Evolutionary conservation across 1,140 invertebrate genomes (phyloP), one percentile per base, ranked within the genome.

Genomic region (Meteorus sp.): DNA sequence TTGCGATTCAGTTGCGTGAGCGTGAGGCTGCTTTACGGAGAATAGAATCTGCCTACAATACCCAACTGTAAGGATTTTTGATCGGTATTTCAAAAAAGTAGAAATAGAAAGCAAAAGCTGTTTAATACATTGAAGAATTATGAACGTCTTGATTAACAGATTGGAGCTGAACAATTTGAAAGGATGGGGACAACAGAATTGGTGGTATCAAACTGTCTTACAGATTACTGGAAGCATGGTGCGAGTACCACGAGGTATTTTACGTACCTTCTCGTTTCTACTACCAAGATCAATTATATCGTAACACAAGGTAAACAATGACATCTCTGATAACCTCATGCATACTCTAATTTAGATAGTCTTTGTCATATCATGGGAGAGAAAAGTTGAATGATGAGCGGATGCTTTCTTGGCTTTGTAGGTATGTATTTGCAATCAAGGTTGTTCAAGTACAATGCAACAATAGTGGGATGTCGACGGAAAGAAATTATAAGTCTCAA

Each of bases 221-320:
- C 75, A 78, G 66, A 64, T 80, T 29, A 76, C 76, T 20, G 76
- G 71, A 33, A 76, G 60, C 33, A 64, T 80, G 7, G 72, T 73
- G 5, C 67, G 74, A 19, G 71, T 68, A 1, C 77, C 77, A 5
- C 60, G 68, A 47, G 66, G 67, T 4, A 75, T 79, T 64, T 58
- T 78, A 3, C 69, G 76, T 25, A 74, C 75, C 37, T 58, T 77
- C 22, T 68, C 72, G 6, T 71, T 77, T 58, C 63, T 78, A 5
- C 73, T 72, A 2, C 63, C 20, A 1, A 61, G 61, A 44, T 22
- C 56, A 47, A 22, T 59, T 41, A 52, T 13, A 9, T 5, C 27
- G 27, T 15, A 15, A 13, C 35, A 8, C 13, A 15, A 39, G 15
- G 35, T 33, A 8, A 39, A n/a, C 8, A 39, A n/a, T 39, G 13